Evolutionary conservation across 2,888 invertebrate species (phyloP).

Genomic region (Eucriotettix oculatus): DNA sequence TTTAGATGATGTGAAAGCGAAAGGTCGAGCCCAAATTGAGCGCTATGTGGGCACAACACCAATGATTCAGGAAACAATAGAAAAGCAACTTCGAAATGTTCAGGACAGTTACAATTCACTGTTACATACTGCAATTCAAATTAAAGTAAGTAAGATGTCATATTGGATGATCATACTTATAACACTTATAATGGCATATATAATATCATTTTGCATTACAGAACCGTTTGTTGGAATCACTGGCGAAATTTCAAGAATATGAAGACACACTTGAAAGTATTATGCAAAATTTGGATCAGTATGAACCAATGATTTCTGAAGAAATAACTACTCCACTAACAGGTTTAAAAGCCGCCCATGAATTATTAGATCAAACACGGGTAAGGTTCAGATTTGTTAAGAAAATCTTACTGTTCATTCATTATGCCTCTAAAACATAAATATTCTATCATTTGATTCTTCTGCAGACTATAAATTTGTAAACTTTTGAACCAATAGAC

Average conservation of each 20-base stretch:
- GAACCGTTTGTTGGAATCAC: slow-evolving; percentile 68
- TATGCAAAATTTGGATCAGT: slow-evolving; percentile 59
- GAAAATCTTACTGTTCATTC: not conserved
- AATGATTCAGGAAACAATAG: slow-evolving; percentile 57
- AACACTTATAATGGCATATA: no score
- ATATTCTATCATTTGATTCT: no score
- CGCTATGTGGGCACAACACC: slow-evolving; percentile 59
- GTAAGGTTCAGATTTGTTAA: slow-evolving; percentile 26
- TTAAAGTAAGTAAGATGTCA: slow-evolving; percentile 34
- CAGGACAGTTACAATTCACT: slow-evolving; percentile 86
- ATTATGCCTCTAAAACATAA: no score
- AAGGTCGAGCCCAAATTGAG: slow-evolving; percentile 70
- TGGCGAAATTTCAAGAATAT: slow-evolving; percentile 85
- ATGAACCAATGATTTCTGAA: slow-evolving; percentile 51
- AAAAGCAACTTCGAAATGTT: slow-evolving; percentile 74
- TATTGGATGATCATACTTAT: not conserved
- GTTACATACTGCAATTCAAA: slow-evolving; percentile 76
- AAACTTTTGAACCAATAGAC: no score
- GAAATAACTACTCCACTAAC: slow-evolving; percentile 56
- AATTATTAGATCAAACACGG: slow-evolving; percentile 52
- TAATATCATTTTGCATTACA: slow-evolving; percentile 10
- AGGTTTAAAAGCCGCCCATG: slow-evolving; percentile 53
- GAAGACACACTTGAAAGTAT: slow-evolving; percentile 79
- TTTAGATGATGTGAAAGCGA: slow-evolving; percentile 64
- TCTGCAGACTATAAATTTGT: no score